Percentiles rank a stretch among this genome's conserved stretches.
These are phyloP conservation scores for Dryoscopus gambensis DNA, from an alignment of 2,113 vertebrate species.

Conservation along the genomic window DNA sequence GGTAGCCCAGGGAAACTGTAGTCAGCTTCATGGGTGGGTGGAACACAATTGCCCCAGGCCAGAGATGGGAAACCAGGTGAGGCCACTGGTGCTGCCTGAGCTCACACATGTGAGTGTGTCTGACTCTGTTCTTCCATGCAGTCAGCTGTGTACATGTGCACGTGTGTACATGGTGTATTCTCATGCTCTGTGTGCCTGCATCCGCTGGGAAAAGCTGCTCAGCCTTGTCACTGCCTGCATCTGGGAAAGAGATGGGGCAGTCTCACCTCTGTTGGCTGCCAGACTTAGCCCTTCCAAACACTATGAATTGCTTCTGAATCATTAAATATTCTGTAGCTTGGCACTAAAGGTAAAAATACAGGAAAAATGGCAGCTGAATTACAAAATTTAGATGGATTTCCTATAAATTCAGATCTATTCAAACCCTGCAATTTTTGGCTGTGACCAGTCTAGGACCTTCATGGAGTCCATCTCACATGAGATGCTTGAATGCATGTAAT, in stretches of 20 bases:
- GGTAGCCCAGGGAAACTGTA: not conserved
- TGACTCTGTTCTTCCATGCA: not conserved
- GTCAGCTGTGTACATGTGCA: fast-evolving
- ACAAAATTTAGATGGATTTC: not conserved
- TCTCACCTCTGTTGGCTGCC: not conserved
- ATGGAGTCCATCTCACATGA: not conserved
- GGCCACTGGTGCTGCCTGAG: not conserved
- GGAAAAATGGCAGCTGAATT: not conserved
- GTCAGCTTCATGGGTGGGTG: not conserved
- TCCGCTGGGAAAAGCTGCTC: not conserved
- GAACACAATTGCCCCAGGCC: fast-evolving
- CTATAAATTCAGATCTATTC: not conserved
- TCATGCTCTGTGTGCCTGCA: fast-evolving
- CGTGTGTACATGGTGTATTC: fast-evolving
- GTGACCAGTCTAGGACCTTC: not conserved
- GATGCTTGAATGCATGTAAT: not conserved
- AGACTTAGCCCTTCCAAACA: not conserved
- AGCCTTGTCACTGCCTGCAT: not conserved
- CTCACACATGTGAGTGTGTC: fast-evolving
- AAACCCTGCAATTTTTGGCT: not conserved
- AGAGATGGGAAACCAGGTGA: not conserved
- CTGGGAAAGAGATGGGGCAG: not conserved
- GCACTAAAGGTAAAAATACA: not conserved
- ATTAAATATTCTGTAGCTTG: not conserved
- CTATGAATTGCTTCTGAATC: not conserved